Evolutionary conservation across 2,113 vertebrate species (phyloP).

Genomic region (Corythaixoides concolor): DNA sequence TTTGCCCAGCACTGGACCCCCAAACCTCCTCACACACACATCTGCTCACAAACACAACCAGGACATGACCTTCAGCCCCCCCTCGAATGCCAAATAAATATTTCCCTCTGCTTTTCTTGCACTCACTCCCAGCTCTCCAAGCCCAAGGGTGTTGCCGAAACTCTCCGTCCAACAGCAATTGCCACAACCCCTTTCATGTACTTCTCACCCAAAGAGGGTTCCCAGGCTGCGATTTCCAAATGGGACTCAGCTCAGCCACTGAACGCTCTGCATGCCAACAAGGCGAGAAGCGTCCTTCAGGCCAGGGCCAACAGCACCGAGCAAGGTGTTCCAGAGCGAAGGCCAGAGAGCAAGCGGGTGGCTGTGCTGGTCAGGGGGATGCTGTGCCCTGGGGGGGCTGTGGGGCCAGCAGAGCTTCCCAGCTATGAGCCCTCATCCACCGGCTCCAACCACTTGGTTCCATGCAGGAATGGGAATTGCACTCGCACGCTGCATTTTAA

Average conservation of each 20-base stretch:
- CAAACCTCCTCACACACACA: neutral
- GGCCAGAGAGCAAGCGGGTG: neutral
- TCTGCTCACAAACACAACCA: neutral
- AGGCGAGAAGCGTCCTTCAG: neutral
- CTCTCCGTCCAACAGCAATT: fast-evolving
- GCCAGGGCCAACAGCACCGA: fast-evolving
- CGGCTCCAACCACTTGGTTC: neutral
- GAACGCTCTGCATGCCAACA: neutral
- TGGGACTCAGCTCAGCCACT: neutral
- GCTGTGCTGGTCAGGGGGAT: no score
- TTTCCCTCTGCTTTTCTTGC: neutral
- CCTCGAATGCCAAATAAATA: neutral
- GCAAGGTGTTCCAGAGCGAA: neutral
- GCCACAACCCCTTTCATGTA: neutral
- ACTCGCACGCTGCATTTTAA: fast-evolving
- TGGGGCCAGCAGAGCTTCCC: neutral
- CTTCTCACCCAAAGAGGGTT: neutral
- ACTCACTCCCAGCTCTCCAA: neutral
- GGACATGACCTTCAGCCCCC: neutral
- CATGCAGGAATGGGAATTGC: fast-evolving
- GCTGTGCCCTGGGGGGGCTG: neutral
- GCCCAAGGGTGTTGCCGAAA: neutral
- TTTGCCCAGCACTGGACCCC: neutral
- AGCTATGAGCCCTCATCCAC: fast-evolving
- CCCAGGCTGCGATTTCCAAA: neutral